These are phyloP conservation scores for Oscheius sp. DNA, from an alignment of 2,888 invertebrate species.

Conservation along the genomic window DNA sequence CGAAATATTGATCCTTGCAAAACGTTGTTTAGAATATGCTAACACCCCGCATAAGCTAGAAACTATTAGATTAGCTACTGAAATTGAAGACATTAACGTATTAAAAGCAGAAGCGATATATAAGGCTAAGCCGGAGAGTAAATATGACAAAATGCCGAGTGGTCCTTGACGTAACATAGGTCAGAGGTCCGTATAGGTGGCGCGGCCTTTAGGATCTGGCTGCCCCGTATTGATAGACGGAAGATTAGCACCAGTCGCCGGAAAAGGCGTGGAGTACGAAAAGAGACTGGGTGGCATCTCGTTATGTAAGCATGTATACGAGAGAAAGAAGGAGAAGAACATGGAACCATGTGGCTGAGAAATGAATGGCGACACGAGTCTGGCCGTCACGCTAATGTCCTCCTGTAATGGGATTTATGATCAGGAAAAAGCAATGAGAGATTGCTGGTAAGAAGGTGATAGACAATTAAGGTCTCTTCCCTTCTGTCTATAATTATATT, in stretches of 20 bases:
- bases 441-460: too few species aligned
- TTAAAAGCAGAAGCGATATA: too few species aligned
- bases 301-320: neutral
- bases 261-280: slow-evolving; percentile 28
- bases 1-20: too few species aligned
- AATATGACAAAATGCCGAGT: neutral
- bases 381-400: neutral
- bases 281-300: too few species aligned
- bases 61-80: too few species aligned
- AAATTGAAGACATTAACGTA: too few species aligned
- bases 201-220: slow-evolving; percentile 11
- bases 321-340: neutral
- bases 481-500: neutral
- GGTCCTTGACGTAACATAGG: neutral
- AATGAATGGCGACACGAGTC: neutral
- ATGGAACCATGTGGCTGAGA: neutral
- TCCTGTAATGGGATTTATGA: neutral
- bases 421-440: too few species aligned
- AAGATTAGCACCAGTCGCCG: slow-evolving; percentile 30
- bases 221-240: slow-evolving; percentile 30
- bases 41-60: too few species aligned
- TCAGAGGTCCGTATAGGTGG: slow-evolving; percentile 14
- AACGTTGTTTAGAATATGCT: too few species aligned
- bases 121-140: too few species aligned
- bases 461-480: neutral